A percentile compares a stretch with the other conserved stretches of the same genome.
These are phyloP conservation scores for Malurus melanocephalus DNA, from an alignment of 2,113 vertebrate genomes.

Conservation along the genomic window DNA sequence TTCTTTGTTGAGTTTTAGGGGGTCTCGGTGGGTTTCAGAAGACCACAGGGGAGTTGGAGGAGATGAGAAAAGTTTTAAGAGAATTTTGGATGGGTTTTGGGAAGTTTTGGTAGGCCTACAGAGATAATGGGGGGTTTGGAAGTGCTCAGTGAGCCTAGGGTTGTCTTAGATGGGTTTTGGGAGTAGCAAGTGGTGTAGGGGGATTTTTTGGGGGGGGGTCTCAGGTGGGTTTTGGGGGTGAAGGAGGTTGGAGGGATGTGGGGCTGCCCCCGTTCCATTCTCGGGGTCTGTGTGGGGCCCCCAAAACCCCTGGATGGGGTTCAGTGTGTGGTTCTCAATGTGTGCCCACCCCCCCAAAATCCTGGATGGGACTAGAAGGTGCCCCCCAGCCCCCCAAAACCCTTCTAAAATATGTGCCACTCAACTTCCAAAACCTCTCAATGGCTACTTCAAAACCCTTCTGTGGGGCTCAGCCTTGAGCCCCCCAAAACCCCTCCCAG, in stretches of 20 bases:
- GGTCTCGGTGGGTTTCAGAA: neutral
- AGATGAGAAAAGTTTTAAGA: neutral
- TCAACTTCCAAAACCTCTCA: too few relatives aligned
- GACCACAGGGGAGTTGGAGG: too few relatives aligned
- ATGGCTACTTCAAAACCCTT: neutral
- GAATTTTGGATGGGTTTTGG: neutral
- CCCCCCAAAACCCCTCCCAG: too few relatives aligned
- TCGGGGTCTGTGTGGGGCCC: neutral
- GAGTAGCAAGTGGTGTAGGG: rapidly evolving
- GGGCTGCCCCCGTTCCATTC: neutral
- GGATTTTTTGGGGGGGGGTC: too few relatives aligned
- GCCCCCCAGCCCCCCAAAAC: neutral
- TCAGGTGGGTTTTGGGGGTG: too few relatives aligned
- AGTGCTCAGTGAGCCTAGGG: neutral
- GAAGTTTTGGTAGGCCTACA: neutral
- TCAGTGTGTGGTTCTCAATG: too few relatives aligned
- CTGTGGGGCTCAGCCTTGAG: too few relatives aligned
- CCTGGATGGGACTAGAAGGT: too few relatives aligned
- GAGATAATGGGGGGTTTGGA: neutral
- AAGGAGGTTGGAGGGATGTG: too few relatives aligned
- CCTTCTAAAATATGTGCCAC: too few relatives aligned
- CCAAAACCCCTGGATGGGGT: neutral
- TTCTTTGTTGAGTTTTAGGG: neutral
- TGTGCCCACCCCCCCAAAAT: too few relatives aligned
- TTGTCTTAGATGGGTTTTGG: too few relatives aligned